Evolutionary conservation across 2,888 invertebrate genomes (phyloP).

Genomic region (Trissoscelio sp.): DNA sequence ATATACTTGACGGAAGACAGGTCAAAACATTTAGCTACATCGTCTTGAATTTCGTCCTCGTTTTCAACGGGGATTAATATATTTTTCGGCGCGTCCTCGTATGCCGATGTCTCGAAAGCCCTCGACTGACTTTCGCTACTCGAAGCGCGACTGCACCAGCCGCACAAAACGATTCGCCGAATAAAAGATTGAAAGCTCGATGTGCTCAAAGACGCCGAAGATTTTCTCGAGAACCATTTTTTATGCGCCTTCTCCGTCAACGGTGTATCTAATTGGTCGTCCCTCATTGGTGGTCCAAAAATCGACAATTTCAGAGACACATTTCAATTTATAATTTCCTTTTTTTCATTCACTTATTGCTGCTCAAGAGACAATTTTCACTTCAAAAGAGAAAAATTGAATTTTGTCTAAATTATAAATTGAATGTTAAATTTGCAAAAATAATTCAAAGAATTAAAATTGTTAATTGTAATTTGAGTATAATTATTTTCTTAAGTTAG

Average conservation of each 20-base stretch:
- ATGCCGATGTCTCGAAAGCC: constrained; percentile 71
- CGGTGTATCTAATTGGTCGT: constrained; percentile 59
- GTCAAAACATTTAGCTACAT: constrained; percentile 77
- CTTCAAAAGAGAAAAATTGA: too few species aligned
- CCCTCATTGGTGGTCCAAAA: constrained; percentile 46
- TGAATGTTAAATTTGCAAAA: too few species aligned
- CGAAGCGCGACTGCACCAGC: constrained; percentile 72
- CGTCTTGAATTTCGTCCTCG: constrained; percentile 67
- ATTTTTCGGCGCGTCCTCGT: constrained; percentile 62
- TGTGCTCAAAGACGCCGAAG: constrained; percentile 58
- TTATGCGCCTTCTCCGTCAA: constrained; percentile 54
- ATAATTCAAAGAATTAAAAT: too few species aligned
- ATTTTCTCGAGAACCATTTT: constrained; percentile 63
- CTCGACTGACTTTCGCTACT: constrained; percentile 73
- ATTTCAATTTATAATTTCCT: too few species aligned
- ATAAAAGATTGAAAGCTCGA: constrained; percentile 71
- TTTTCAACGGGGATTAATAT: constrained; percentile 38
- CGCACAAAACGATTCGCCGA: constrained; percentile 78
- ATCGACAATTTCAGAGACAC: not conserved
- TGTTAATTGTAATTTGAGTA: too few species aligned
- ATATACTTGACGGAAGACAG: constrained; percentile 80
- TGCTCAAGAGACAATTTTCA: too few species aligned
- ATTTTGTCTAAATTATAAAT: too few species aligned
- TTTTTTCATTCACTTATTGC: too few species aligned
- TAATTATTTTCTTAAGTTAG: too few species aligned